Conservation (phyloP, 1,140 invertebrate genomes). For the Charaxes varanes region DNA sequence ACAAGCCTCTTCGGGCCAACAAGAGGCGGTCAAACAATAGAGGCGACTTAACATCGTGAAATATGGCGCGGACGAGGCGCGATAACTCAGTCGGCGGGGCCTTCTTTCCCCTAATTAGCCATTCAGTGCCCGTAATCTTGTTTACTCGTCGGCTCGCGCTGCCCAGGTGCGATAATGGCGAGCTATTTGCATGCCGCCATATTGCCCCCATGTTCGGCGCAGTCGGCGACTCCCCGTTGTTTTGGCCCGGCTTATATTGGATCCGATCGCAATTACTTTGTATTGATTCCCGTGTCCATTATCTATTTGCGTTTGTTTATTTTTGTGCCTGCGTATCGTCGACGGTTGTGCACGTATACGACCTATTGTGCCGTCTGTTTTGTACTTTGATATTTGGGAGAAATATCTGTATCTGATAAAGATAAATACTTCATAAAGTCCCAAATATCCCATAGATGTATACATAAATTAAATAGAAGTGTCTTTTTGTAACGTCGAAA, state of each 20-base stretch:
- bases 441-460: too few relatives aligned
- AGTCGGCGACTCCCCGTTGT: slow-evolving; percentile 60
- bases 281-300: slow-evolving; percentile 71
- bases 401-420: too few relatives aligned
- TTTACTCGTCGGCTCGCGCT: slow-evolving; percentile 63
- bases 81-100: slow-evolving; percentile 59
- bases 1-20: slow-evolving; percentile 67
- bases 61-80: slow-evolving; percentile 63
- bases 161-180: slow-evolving; percentile 72
- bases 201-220: slow-evolving; percentile 68
- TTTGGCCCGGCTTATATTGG: slow-evolving; percentile 70
- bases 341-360: slow-evolving; percentile 45
- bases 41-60: slow-evolving; percentile 66
- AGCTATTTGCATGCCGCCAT: slow-evolving; percentile 72
- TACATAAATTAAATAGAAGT: too few relatives aligned
- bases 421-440: too few relatives aligned
- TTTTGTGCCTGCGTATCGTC: slow-evolving; percentile 63
- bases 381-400: too few relatives aligned
- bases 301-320: slow-evolving; percentile 72
- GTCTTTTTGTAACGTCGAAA: too few relatives aligned
- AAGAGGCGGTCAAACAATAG: slow-evolving; percentile 65
- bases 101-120: slow-evolving; percentile 72
- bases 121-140: slow-evolving; percentile 73
- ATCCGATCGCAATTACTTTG: slow-evolving; percentile 70
- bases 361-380: slow-evolving; percentile 11